Base-by-base conservation (phyloP, 2,113 vertebrate genomes). In the Tragelaphus imberbis region DNA sequence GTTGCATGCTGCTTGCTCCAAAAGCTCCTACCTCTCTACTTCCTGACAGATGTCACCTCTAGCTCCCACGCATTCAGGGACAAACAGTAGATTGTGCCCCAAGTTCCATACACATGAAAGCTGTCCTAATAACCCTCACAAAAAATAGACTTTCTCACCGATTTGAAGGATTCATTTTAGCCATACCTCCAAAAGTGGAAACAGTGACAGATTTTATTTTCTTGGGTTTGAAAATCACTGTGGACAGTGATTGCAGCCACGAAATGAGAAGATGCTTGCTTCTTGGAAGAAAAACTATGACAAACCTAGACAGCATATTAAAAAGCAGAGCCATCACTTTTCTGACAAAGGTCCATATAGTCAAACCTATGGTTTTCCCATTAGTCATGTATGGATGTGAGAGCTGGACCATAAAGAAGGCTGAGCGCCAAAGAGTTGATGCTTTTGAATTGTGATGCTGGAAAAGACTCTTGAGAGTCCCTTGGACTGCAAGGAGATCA, bases 31-130 rank as follows among this genome's bases (percentile, higher is more conserved):
- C 75, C 87, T 92, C 93, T 95, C 95, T 89, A 90, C 97, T 98
- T 98, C 94, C 97, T 97, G 97, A 96, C 87, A 96, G 98, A 92
- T 95, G 96, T 92, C 97, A 97, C 97, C 86, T 96, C 96, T 97
- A 97, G 98, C 94, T 96, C 93, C 88, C 61, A 91, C 95, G 0
- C 59, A 96, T 95, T 95, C 97, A 90, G 94, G 97, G 94, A 80
- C 97, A 91, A 94, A 97, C 81, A 96, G 90, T 87, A 97, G 95
- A 86, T 17, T 97, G 95, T 94, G 94, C 84, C 98, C 97, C 97
- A 97, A 33, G 84, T 96, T 98, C 97, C 96, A 97, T 65, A 44
- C 86, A 95, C 51, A 55, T 17, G 82, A 98, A 93, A 95, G 40
- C 53, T 88, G 23, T 89, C 97, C 96, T 88, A 97, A 94, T 82